Percentiles rank a stretch among this genome's conserved stretches.
Evolutionary conservation across 1,140 invertebrate species (phyloP).

Genomic region (Cotesia vestalis): DNA sequence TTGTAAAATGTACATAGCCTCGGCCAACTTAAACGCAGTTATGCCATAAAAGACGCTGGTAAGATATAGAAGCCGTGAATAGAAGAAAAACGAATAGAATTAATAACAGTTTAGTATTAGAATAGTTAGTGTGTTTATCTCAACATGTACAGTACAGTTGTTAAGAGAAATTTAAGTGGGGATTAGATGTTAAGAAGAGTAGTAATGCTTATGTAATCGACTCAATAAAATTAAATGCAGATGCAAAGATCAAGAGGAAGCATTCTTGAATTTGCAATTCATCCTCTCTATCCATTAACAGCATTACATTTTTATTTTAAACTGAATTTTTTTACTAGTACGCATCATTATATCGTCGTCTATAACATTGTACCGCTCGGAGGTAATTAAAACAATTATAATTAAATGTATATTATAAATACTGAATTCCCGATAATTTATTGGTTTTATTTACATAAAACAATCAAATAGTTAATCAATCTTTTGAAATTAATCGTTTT

Average conservation of each 20-base stretch:
- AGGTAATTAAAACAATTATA: conserved; percentile 7
- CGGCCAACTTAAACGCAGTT: conserved; percentile 59
- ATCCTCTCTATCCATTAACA: conserved; percentile 16
- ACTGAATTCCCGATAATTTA: too few relatives aligned
- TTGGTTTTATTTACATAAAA: too few relatives aligned
- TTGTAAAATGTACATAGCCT: conserved; percentile 60
- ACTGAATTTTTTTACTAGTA: neutral
- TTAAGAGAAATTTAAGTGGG: conserved; percentile 13
- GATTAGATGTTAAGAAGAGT: conserved; percentile 26
- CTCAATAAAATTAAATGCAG: conserved; percentile 29
- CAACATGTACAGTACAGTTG: conserved; percentile 9
- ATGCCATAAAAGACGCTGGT: conserved; percentile 54
- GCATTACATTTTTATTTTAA: neutral
- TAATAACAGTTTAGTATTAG: neutral
- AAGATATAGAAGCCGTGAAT: conserved; percentile 21
- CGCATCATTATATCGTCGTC: neutral
- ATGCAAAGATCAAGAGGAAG: conserved; percentile 30
- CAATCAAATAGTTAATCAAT: too few relatives aligned
- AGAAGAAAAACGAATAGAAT: conserved; percentile 18
- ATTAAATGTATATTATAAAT: neutral
- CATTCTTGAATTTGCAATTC: conserved; percentile 15
- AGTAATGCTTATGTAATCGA: conserved; percentile 14
- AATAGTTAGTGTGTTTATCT: too few relatives aligned
- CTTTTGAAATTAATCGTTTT: too few relatives aligned
- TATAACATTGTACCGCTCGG: too few relatives aligned